Base-by-base conservation (phyloP, 2,888 invertebrate species). In the Papilio gigon region DNA sequence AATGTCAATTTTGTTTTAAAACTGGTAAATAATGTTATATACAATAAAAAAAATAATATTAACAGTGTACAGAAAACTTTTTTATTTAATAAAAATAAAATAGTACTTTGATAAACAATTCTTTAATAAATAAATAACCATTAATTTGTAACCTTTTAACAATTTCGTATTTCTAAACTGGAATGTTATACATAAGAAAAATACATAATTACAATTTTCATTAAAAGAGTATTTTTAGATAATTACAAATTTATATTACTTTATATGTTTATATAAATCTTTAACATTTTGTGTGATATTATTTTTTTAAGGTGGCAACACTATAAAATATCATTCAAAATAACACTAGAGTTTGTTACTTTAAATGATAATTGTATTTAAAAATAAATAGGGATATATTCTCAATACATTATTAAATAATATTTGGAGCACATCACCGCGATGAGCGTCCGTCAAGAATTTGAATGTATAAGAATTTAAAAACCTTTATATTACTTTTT, bases 391-490 rank as follows among this genome's bases (percentile, higher is more conserved):
- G 11, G 4, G 9, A 22, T 6, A 42, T 17, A 17, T 22, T 22
- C 22, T 44, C 11, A 44, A 47, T 47, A 22, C 47, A 47, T 47
- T 47, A 22, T 12, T 20, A 44, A 17, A 2, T 22, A 22, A 47
- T 22, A 22, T 47, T 47, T 22, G 12, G 11, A 47, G 1, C 22
- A 20, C 47, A 47, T 47, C 22, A 22, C 17, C 22, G 12, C 20
- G 22, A 47, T 12, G 11, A 22, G 47, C 4, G 12, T 47, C 6
- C 47, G 12, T 12, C 12, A 47, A 47, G n/a, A 4, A 47, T 47
- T 47, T 47, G 11, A 47, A 47, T 47, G 47, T 22, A 47, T 22
- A 47, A 47, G 22, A 47, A 47, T 47, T 47, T 47, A 44, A 44
- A 35, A 35, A 35, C 11, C 8, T 35, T 12, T 40, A 4, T 37